These are phyloP conservation scores for Leucoraja ocellata DNA, from an alignment of 2,797 vertebrate genomes.

Conservation along the genomic window DNA sequence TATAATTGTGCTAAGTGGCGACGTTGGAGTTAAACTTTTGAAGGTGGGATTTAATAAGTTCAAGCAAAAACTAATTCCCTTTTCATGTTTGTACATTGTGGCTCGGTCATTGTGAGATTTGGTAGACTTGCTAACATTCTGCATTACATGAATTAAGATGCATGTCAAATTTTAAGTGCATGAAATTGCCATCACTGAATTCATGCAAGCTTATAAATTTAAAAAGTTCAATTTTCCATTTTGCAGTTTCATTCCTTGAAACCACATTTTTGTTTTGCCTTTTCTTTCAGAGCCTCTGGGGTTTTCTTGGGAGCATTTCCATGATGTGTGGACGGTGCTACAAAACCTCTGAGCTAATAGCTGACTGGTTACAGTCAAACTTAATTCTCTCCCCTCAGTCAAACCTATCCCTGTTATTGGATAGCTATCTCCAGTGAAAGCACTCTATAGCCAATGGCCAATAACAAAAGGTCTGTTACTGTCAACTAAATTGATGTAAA, in stretches of 20 bases:
- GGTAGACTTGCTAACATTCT: neutral
- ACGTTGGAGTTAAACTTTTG: neutral
- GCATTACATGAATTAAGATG: neutral
- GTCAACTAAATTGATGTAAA: neutral
- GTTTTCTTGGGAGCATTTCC: neutral
- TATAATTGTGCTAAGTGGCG: neutral
- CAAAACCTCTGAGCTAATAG: neutral
- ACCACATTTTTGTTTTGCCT: neutral
- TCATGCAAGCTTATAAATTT: neutral
- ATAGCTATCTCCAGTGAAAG: neutral
- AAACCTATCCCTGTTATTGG: neutral
- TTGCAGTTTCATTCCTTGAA: neutral
- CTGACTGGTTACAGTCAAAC: neutral
- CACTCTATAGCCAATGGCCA: neutral
- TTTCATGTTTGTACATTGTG: neutral
- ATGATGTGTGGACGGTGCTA: neutral
- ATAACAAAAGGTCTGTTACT: neutral
- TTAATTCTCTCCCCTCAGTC: neutral
- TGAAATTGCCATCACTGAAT: neutral
- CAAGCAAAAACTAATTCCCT: neutral
- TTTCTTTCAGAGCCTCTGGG: neutral
- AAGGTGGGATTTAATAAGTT: neutral
- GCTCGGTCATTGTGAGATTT: neutral
- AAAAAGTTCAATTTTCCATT: neutral
- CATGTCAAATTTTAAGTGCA: neutral